phyloP scores from a whole-genome alignment of 2,113 vertebrate genomes.

The Antechinus flavipes region DNA sequence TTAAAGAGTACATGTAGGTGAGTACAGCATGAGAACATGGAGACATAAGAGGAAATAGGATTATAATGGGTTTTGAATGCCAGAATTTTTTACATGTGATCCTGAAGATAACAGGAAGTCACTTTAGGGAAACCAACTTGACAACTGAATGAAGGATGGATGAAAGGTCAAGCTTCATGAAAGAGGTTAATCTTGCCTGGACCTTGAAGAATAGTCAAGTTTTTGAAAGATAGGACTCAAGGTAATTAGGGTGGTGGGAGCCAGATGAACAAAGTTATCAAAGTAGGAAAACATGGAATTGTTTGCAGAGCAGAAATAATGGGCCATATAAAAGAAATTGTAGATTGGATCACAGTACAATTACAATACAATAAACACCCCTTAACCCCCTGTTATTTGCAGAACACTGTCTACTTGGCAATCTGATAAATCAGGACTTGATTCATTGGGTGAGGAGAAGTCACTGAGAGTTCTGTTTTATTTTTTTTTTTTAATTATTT shows the following conservation, averaged over 20 bases:
- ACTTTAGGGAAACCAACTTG: background rate
- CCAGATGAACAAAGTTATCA: background rate
- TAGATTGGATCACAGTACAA: background rate
- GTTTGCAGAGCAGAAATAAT: background rate
- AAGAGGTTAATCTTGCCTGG: background rate
- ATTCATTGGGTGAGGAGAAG: background rate
- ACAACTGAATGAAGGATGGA: background rate
- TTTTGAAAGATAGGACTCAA: background rate
- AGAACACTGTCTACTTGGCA: background rate
- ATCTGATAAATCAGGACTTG: background rate
- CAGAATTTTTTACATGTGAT: background rate
- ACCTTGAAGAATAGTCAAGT: too few species aligned
- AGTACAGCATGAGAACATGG: background rate
- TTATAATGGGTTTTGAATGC: background rate
- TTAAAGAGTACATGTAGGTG: background rate
- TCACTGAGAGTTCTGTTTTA: background rate
- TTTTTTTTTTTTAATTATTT: background rate
- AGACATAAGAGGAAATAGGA: background rate
- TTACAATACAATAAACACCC: background rate
- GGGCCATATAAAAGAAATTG: background rate
- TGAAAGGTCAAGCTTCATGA: background rate
- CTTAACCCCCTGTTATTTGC: background rate
- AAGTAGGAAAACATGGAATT: background rate
- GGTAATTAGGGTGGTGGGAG: background rate
- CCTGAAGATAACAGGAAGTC: background rate